Percentiles rank a stretch among this genome's conserved stretches.
Evolutionary conservation across 2,888 invertebrate genomes (phyloP).

Genomic region (Hymenopus coronatus): DNA sequence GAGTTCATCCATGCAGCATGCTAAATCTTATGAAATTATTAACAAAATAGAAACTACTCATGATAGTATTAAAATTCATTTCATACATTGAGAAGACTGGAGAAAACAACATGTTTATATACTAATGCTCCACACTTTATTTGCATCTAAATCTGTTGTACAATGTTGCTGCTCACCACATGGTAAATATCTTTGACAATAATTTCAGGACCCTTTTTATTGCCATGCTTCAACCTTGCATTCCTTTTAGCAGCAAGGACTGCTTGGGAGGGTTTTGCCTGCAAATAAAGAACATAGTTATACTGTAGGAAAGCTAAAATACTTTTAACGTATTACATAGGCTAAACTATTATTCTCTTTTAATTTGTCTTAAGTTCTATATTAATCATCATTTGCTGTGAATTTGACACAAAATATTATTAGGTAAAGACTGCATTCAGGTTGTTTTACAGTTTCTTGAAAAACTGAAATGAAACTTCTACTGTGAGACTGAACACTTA

Average conservation of each 20-base stretch:
- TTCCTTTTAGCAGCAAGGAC: constrained; percentile 67
- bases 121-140: too few species aligned
- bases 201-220: constrained; percentile 46
- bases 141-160: too few species aligned
- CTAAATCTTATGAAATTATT: too few species aligned
- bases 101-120: too few species aligned
- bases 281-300: not conserved
- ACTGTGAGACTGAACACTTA: too few species aligned
- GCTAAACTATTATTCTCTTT: not conserved
- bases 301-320: not conserved
- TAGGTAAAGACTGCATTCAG: too few species aligned
- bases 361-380: not conserved
- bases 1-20: too few species aligned
- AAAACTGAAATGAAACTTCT: too few species aligned
- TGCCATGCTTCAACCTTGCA: constrained; percentile 58
- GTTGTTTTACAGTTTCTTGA: too few species aligned
- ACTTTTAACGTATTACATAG: not conserved
- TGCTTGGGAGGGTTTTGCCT: constrained; percentile 51
- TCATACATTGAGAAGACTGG: too few species aligned
- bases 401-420: not conserved
- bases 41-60: too few species aligned
- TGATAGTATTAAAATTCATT: too few species aligned
- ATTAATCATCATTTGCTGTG: not conserved
- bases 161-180: constrained; percentile 51
- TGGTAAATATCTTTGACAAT: constrained; percentile 65